Evolutionary conservation across 1,140 invertebrate species (phyloP), one percentile per base, ranked within the genome.

Genomic region (Rhagoletis pomonella): DNA sequence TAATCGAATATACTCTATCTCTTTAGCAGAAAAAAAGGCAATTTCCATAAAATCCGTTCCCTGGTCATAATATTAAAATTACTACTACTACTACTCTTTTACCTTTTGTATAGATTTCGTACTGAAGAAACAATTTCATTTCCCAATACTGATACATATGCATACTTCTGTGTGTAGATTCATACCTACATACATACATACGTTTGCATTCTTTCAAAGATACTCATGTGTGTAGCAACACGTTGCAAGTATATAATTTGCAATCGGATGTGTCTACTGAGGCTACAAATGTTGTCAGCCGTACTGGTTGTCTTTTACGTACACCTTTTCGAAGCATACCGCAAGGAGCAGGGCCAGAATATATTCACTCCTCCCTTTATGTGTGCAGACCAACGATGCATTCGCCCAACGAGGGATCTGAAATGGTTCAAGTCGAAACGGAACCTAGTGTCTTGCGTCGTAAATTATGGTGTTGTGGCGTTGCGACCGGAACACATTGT

Each of bases 371-470:
- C 42, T 77, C 17, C 67, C 44, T 81, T 12, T 47, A 47, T 58
- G 47, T 50, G 2, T 9, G 6, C 50, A 19, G 59, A 29, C 29
- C 12, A 59, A 9, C 47, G 9, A 86, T 29, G 39, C 14, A 86
- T 44, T 5, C 84, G 17, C 42, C 39, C 39, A 73, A 62, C 50
- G 9, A 59, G 81, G 14, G 29, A 85, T 58, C n/a, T 47, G 4
- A 47, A 55, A 81, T 29, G 47, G 19, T 47, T 85, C 58, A 29
- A 60, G 42, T 59, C 58, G 14, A 85, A 85, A n/a, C 87, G 87
- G 87, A 88, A 88, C 73, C 47, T 85, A 87, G 84, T 88, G 87
- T 88, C 87, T 88, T 88, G 50, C 60, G 60, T 58, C 86, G 59
- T 81, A 47, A 87, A 87, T 88, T 64, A 87, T 65, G 59, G 86